Evolutionary conservation across 1,140 invertebrate species (phyloP).

Genomic region (Bombus cullumanus): DNA sequence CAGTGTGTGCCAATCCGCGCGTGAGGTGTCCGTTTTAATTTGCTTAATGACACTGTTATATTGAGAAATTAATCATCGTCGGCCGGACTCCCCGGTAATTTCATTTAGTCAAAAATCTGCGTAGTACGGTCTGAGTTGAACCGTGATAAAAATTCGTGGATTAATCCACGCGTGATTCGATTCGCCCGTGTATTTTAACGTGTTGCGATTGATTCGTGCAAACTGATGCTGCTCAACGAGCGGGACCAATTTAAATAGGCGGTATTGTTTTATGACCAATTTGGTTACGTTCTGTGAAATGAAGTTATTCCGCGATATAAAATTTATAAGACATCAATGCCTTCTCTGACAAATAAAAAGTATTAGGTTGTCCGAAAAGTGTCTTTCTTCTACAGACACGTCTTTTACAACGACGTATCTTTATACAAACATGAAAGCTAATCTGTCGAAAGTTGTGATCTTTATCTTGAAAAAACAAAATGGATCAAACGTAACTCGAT

Average conservation of each 20-base stretch:
- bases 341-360: too few species aligned
- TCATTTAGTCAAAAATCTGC: not conserved
- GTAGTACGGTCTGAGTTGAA: not conserved
- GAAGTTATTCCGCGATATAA: not conserved
- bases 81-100: not conserved
- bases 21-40: constrained; percentile 18
- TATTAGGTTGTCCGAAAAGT: too few species aligned
- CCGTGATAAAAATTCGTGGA: not conserved
- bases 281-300: too few species aligned
- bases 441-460: too few species aligned
- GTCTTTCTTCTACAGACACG: too few species aligned
- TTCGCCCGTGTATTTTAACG: not conserved
- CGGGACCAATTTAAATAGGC: constrained; percentile 11
- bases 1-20: not conserved
- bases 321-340: not conserved
- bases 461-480: too few species aligned
- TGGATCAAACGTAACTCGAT: too few species aligned
- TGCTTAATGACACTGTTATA: constrained; percentile 23
- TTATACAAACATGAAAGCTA: too few species aligned
- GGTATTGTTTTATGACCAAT: not conserved
- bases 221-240: too few species aligned
- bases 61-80: constrained; percentile 21
- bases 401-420: too few species aligned
- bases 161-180: constrained; percentile 8
- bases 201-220: constrained; percentile 14